A percentile compares a stretch with the other conserved stretches of the same genome.
These are phyloP conservation scores for Trichogramma dendrolimi DNA, from an alignment of 2,888 invertebrate genomes.

Conservation along the genomic window DNA sequence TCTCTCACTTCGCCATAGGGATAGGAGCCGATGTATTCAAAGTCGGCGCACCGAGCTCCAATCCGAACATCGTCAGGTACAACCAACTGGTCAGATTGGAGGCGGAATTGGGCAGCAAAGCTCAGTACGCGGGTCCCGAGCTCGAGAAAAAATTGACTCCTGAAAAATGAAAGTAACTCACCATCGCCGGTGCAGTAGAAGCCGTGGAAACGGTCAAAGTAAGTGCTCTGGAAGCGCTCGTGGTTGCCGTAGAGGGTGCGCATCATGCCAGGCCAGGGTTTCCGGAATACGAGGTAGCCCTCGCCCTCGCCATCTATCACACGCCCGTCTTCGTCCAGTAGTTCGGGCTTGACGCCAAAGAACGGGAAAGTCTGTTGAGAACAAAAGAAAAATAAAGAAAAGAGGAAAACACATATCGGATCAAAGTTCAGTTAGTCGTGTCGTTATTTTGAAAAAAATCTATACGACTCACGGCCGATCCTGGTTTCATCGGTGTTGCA, in stretches of 20 bases:
- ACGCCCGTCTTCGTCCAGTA: conserved; percentile 83
- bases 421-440: too few relatives aligned
- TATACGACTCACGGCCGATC: conserved; percentile 76
- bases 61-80: conserved; percentile 43
- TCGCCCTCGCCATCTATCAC: conserved; percentile 84
- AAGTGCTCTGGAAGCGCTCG: conserved; percentile 82
- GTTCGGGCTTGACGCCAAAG: conserved; percentile 88
- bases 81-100: conserved; percentile 48
- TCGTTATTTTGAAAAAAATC: neutral
- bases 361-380: conserved; percentile 82
- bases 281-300: conserved; percentile 89
- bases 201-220: conserved; percentile 93
- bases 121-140: conserved; percentile 41
- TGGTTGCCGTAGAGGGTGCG: conserved; percentile 89
- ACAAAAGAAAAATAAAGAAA: neutral
- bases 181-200: conserved; percentile 98
- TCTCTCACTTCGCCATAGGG: conserved; percentile 45
- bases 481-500: conserved; percentile 95
- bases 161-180: conserved; percentile 49
- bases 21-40: conserved; percentile 43
- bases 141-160: conserved; percentile 21
- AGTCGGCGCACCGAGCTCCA: conserved; percentile 44
- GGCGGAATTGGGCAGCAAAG: conserved; percentile 43
- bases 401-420: neutral
- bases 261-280: conserved; percentile 99